Base-by-base conservation (phyloP, 2,888 invertebrate species). In the Drosophila macrospina region DNA sequence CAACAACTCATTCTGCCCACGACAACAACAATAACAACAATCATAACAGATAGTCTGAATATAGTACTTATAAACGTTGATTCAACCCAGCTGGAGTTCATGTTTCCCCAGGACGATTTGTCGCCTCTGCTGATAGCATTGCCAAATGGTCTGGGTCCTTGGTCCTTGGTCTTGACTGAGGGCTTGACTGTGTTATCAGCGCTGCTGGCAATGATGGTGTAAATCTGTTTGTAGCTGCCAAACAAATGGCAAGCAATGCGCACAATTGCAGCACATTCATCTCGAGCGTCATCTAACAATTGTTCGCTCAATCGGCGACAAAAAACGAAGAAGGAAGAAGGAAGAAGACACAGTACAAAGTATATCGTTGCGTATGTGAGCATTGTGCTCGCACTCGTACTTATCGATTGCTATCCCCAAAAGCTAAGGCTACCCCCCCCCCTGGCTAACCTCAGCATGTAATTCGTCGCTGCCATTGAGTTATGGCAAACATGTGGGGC, bases 401-500 rank as follows among this genome's bases (percentile, higher is more conserved):
- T 78, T 88, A 85, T 85, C 81, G 84, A 88, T 88, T 88, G 84
- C 69, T 54, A 78, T 83, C 88, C 36, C 48, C 37, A 48, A 54
- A 50, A 34, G 48, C 44, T 36, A 47, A 66, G 52, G 50, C 37
- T 28, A n/a, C 10, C 32, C 16, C 30, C 48, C 44, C 55, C 64
- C 28, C 8, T 8, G 5, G 28, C 74, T 64, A 59, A 45, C 56
- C 62, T 66, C 56, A 60, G 41, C 55, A 48, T 34, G 42, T 50
- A 70, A 68, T 47, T 37, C 45, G 54, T 44, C 44, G 54, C 44
- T 28, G 78, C 78, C 86, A 88, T 86, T 85, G 85, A 85, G 86
- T 85, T 85, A 85, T 85, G 88, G 86, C 81, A 88, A 85, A 79
- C 86, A 85, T 88, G 86, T 81, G 79, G 86, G 79, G 86, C 84